These are phyloP conservation scores for Mycalesis mineus DNA, from an alignment of 2,888 invertebrate genomes.

Conservation along the genomic window DNA sequence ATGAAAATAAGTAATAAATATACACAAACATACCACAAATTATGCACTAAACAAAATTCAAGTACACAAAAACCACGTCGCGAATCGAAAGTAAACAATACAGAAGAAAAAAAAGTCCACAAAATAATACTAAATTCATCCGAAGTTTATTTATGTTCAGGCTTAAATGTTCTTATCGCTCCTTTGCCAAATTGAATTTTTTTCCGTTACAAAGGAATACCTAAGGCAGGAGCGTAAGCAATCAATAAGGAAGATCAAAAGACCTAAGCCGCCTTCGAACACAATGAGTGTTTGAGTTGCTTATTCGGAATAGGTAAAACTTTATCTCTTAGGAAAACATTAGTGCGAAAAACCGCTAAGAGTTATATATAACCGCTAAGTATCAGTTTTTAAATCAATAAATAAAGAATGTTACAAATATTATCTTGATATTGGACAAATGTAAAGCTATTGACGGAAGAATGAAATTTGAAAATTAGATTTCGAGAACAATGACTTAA, in stretches of 20 bases:
- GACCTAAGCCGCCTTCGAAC: conserved; percentile 20
- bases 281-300: conserved; percentile 12
- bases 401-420: too few species aligned
- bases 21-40: neutral
- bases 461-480: too few species aligned
- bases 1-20: too few species aligned
- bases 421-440: too few species aligned
- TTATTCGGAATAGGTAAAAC: conserved; percentile 11
- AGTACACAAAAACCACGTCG: neutral
- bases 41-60: neutral
- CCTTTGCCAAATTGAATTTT: conserved; percentile 24
- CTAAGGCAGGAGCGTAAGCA: conserved; percentile 24
- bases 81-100: conserved; percentile 5
- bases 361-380: too few species aligned
- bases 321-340: neutral
- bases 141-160: conserved; percentile 18
- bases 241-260: conserved; percentile 25
- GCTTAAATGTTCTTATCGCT: conserved; percentile 18
- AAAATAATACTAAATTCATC: conserved; percentile 10
- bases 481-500: too few species aligned
- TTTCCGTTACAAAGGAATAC: conserved; percentile 24
- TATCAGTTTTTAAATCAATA: too few species aligned
- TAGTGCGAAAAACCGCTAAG: neutral
- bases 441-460: too few species aligned
- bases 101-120: neutral